Evolutionary conservation across 2,888 invertebrate genomes (phyloP).

Genomic region (Ormia ochracea): DNA sequence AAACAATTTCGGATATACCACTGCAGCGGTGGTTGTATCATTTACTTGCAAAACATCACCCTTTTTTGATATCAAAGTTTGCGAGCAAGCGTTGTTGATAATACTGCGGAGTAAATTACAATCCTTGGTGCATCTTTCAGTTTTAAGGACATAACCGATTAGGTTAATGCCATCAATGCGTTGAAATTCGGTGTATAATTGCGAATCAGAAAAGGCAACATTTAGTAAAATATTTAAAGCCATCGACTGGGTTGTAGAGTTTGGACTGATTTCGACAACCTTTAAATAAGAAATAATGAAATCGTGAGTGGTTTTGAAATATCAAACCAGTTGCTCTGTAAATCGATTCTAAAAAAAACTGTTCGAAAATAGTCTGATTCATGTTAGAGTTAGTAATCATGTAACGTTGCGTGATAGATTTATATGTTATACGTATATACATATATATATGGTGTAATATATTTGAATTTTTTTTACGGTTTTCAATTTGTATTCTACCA

Average conservation of each 20-base stretch:
- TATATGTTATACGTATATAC: no score
- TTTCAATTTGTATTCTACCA: no score
- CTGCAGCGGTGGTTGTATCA: constrained; percentile 77
- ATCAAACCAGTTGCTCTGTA: no score
- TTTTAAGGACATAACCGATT: constrained; percentile 81
- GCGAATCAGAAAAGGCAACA: constrained; percentile 80
- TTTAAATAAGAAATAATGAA: constrained; percentile 71
- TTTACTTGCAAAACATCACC: constrained; percentile 75
- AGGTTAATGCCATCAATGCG: constrained; percentile 79
- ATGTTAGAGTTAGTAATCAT: no score
- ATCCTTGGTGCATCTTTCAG: constrained; percentile 80
- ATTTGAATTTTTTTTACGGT: no score
- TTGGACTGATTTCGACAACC: constrained; percentile 82
- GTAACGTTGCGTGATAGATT: no score
- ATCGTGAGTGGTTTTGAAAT: no score
- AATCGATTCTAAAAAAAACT: no score
- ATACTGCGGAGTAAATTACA: constrained; percentile 81
- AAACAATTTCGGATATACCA: constrained; percentile 80
- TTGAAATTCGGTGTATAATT: constrained; percentile 81
- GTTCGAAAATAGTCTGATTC: no score
- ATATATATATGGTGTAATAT: no score
- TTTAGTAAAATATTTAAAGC: constrained; percentile 81
- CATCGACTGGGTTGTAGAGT: constrained; percentile 80
- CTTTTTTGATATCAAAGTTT: constrained; percentile 78
- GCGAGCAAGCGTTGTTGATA: constrained; percentile 82